Evolutionary conservation across 1,140 invertebrate genomes (phyloP).

Genomic region (Ridgeia piscesae): DNA sequence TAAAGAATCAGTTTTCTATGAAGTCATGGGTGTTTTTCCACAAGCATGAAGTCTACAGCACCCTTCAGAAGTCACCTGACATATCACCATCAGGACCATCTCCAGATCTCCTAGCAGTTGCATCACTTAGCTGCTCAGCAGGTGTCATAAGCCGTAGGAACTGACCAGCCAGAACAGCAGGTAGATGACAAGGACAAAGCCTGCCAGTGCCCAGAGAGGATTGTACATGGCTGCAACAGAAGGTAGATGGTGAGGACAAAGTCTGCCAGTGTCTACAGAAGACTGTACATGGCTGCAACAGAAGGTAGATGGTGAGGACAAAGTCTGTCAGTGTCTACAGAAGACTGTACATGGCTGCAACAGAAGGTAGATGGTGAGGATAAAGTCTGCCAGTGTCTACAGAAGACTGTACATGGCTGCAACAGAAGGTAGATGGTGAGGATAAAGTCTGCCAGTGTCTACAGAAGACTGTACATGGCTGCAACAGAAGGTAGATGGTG

Average conservation of each 20-base stretch:
- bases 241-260: neutral
- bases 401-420: too few relatives aligned
- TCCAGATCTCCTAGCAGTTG: neutral
- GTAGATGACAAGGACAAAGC: conserved; percentile 12
- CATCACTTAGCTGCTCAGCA: neutral
- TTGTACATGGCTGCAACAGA: conserved; percentile 15
- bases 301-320: neutral
- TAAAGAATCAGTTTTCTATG: neutral
- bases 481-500: too few relatives aligned
- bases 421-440: too few relatives aligned
- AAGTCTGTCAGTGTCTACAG: neutral
- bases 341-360: conserved; percentile 7
- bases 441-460: too few relatives aligned
- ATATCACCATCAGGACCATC: neutral
- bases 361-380: neutral
- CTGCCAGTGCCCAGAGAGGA: conserved; percentile 3
- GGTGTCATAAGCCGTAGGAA: conserved; percentile 6
- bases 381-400: neutral
- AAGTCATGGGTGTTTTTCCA: neutral
- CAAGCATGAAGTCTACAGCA: neutral
- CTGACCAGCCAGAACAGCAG: conserved; percentile 16
- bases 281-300: conserved; percentile 14
- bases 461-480: too few relatives aligned
- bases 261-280: neutral
- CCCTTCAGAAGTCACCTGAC: neutral